Conservation (phyloP, 1,140 invertebrate species). For the Drosophila erecta region DNA sequence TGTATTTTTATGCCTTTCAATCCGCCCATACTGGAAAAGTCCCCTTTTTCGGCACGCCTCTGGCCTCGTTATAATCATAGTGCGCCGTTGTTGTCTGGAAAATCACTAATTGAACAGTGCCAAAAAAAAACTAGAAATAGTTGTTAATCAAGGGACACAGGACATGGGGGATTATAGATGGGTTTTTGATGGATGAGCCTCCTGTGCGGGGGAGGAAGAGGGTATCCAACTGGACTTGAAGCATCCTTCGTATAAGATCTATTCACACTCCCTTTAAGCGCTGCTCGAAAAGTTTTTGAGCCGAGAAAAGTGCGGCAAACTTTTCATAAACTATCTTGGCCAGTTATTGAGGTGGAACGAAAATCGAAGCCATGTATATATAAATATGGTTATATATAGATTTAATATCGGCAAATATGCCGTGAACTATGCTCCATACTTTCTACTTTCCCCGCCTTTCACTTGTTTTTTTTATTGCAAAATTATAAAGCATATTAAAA, state of each 20-base stretch:
- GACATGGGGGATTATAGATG: constrained; percentile 9
- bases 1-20: constrained; percentile 37
- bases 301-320: constrained; percentile 5
- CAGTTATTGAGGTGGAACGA: constrained; percentile 15
- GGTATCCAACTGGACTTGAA: neutral
- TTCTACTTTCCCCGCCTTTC: constrained; percentile 14
- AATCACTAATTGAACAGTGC: constrained; percentile 53
- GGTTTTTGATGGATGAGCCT: constrained; percentile 29
- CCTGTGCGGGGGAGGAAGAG: too few species aligned
- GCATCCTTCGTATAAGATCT: constrained; percentile 18
- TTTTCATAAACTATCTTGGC: constrained; percentile 32
- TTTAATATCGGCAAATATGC: constrained; percentile 38
- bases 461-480: constrained; percentile 17
- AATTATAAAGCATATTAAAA: constrained; percentile 76
- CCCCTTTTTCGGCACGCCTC: neutral
- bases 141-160: constrained; percentile 9
- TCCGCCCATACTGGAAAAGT: neutral
- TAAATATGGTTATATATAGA: neutral
- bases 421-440: constrained; percentile 20
- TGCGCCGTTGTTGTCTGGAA: constrained; percentile 10
- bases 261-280: constrained; percentile 12
- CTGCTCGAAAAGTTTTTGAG: constrained; percentile 15
- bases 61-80: constrained; percentile 25
- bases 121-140: constrained; percentile 4
- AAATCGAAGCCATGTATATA: neutral